Percentiles rank a stretch among this genome's conserved stretches.
Conservation (phyloP, 2,888 invertebrate species). For the Aethes cnicana region DNA sequence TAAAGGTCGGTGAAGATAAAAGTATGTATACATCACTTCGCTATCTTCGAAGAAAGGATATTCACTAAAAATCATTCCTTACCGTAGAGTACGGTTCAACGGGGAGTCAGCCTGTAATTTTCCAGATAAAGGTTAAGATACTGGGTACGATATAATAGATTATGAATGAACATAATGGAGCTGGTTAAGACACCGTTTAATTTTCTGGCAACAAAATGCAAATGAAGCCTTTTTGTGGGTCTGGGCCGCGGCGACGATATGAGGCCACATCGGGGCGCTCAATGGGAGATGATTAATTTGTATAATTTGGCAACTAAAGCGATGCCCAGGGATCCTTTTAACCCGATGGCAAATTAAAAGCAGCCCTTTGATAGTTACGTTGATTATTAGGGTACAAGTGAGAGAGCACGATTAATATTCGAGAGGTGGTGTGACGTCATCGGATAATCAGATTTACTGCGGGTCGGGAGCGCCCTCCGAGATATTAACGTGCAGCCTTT, state of each 20-base stretch:
- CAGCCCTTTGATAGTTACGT: constrained; percentile 49
- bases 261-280: constrained; percentile 53
- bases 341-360: constrained; percentile 42
- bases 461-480: constrained; percentile 51
- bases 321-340: constrained; percentile 48
- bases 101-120: constrained; percentile 11
- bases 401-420: constrained; percentile 61
- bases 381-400: constrained; percentile 52
- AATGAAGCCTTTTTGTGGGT: constrained; percentile 25
- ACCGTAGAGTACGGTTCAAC: constrained; percentile 4
- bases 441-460: constrained; percentile 63
- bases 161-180: constrained; percentile 27
- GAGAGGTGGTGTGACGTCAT: constrained; percentile 51
- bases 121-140: constrained; percentile 18
- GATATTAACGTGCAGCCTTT: constrained; percentile 46
- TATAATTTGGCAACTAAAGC: constrained; percentile 57
- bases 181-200: constrained; percentile 20
- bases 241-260: constrained; percentile 48
- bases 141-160: constrained; percentile 21
- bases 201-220: constrained; percentile 24
- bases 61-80: constrained; percentile 13
- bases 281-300: constrained; percentile 48
- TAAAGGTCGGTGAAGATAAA: constrained; percentile 1
- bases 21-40: background rate
- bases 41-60: constrained; percentile 1